These are phyloP conservation scores for Falco concolor DNA, from an alignment of 2,797 vertebrate species.

Conservation along the genomic window DNA sequence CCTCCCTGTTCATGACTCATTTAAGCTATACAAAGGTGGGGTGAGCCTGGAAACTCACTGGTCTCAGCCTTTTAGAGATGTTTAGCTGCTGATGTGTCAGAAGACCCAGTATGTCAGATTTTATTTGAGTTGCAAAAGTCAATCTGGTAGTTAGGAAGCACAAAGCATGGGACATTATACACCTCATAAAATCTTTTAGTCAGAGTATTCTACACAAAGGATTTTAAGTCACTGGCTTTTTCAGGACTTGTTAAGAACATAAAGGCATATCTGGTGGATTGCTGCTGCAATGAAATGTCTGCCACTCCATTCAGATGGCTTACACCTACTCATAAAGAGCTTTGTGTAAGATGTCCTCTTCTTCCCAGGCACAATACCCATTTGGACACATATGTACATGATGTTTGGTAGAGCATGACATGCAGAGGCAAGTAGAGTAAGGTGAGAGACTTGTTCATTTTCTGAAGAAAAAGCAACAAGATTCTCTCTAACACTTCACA, in stretches of 20 bases:
- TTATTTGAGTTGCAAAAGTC: constrained; percentile 7
- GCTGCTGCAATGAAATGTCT: neutral
- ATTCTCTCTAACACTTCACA: neutral
- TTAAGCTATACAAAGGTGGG: neutral
- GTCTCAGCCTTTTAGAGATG: neutral
- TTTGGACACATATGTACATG: rapidly evolving
- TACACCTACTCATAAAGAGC: neutral
- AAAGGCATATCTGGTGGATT: neutral
- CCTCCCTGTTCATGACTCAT: neutral
- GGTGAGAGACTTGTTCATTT: neutral
- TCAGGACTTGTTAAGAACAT: neutral
- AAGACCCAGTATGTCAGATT: neutral
- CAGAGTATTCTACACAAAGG: neutral
- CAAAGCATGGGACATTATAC: neutral
- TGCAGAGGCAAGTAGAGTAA: neutral
- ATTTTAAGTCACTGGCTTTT: neutral
- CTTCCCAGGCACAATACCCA: neutral
- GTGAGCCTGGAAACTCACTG: neutral
- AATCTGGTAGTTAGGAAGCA: neutral
- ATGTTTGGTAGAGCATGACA: neutral
- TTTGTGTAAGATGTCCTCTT: neutral
- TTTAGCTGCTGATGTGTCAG: neutral
- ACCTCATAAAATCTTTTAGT: constrained; percentile 31
- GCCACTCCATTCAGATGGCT: neutral
- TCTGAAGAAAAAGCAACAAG: neutral